phyloP scores from a whole-genome alignment of 2,113 vertebrate genomes.

The Podarcis cretensis region DNA sequence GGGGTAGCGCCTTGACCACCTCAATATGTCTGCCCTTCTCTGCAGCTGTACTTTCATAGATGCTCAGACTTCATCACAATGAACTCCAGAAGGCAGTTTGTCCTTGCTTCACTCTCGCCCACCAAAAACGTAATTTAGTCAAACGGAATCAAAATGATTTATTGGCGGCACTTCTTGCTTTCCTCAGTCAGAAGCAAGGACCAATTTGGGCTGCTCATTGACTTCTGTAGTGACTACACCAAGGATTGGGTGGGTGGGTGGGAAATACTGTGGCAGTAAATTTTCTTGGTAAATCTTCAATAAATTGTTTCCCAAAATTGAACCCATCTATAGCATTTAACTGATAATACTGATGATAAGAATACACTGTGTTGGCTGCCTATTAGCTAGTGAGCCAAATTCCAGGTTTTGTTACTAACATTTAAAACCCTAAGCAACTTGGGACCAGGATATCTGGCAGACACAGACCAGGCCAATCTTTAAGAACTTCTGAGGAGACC shows the following conservation, averaged over 20 bases:
- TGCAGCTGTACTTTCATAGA: neutral
- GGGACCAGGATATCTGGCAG: too few species aligned
- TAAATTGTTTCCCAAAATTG: neutral
- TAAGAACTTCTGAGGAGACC: too few species aligned
- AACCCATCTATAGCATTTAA: neutral
- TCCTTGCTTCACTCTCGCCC: neutral
- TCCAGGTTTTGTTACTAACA: too few species aligned
- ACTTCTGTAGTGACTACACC: neutral
- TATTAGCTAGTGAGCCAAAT: neutral
- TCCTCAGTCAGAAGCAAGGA: neutral
- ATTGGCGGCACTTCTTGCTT: neutral
- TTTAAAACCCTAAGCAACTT: too few species aligned
- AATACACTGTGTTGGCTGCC: neutral
- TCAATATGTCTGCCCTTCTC: neutral
- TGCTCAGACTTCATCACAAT: neutral
- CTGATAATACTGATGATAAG: neutral
- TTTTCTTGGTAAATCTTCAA: neutral
- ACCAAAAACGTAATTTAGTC: neutral
- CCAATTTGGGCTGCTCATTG: neutral
- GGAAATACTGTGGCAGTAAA: neutral
- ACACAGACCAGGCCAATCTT: too few species aligned
- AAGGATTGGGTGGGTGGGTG: neutral
- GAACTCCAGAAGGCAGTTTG: neutral
- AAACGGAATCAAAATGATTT: neutral
- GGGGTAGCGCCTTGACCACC: neutral